These are phyloP conservation scores for Ascidia mentula DNA, from an alignment of 23 tunicate genomes.

Conservation along the genomic window DNA sequence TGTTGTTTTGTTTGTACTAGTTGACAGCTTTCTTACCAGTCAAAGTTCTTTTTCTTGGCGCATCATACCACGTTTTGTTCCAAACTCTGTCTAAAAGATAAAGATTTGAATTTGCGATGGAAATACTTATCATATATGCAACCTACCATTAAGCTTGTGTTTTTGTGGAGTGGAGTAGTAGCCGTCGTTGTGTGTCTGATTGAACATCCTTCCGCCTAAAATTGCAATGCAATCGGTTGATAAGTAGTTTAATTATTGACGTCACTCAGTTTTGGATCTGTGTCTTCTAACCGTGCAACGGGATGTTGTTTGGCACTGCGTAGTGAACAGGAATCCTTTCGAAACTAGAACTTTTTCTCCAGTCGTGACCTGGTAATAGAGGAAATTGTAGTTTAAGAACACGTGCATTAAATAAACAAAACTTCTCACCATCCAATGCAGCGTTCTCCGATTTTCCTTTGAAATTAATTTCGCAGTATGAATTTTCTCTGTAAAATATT, in stretches of 20 bases:
- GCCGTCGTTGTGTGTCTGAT: background rate
- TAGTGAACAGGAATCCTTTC: background rate
- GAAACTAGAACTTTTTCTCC: background rate
- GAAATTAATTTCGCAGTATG: background rate
- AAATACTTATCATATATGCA: no score
- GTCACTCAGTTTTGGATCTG: background rate
- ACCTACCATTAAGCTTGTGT: background rate
- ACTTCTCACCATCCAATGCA: background rate
- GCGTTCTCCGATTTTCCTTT: background rate
- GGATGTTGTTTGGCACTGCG: background rate
- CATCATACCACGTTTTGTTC: background rate
- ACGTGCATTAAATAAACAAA: no score
- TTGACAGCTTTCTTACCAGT: no score
- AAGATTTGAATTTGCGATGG: background rate
- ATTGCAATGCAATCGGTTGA: background rate
- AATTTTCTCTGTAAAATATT: background rate
- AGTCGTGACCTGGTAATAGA: background rate
- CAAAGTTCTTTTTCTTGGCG: background rate
- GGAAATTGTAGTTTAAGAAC: no score
- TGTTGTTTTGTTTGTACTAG: no score
- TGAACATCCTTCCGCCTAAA: no score
- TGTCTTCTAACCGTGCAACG: background rate
- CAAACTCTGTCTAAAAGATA: background rate
- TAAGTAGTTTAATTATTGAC: background rate
- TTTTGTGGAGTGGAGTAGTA: background rate